Conservation (phyloP, 2,113 vertebrate species). For the Stercorarius parasiticus region DNA sequence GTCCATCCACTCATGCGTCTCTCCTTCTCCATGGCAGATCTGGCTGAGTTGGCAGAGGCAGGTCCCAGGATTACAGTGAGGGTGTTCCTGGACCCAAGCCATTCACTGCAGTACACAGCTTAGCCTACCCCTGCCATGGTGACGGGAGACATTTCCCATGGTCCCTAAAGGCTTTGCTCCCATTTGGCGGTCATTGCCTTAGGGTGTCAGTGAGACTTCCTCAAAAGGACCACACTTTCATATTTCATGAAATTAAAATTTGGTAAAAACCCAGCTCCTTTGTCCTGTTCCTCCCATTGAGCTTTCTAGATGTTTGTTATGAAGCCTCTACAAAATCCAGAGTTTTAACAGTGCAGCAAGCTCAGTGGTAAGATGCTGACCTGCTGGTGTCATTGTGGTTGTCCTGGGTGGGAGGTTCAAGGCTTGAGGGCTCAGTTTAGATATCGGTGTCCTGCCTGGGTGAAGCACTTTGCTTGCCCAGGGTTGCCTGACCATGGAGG, state of each 20-base stretch:
- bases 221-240: neutral
- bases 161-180: neutral
- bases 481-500: neutral
- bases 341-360: neutral
- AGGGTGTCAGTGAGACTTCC: neutral
- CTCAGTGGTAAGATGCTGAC: neutral
- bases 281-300: neutral
- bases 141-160: neutral
- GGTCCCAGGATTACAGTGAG: neutral
- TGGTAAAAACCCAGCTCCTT: neutral
- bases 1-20: neutral
- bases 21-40: neutral
- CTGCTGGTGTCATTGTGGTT: neutral
- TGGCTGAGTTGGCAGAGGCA: neutral
- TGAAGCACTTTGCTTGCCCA: neutral
- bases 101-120: neutral
- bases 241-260: neutral
- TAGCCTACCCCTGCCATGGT: neutral
- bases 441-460: too few relatives aligned
- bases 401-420: neutral
- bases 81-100: neutral
- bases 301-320: neutral
- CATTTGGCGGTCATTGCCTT: too few relatives aligned
- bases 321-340: neutral
- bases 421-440: neutral